A percentile compares a stretch with the other conserved stretches of the same genome.
Conservation (phyloP, 2,113 vertebrate species). For the Percopsis transmontana region DNA sequence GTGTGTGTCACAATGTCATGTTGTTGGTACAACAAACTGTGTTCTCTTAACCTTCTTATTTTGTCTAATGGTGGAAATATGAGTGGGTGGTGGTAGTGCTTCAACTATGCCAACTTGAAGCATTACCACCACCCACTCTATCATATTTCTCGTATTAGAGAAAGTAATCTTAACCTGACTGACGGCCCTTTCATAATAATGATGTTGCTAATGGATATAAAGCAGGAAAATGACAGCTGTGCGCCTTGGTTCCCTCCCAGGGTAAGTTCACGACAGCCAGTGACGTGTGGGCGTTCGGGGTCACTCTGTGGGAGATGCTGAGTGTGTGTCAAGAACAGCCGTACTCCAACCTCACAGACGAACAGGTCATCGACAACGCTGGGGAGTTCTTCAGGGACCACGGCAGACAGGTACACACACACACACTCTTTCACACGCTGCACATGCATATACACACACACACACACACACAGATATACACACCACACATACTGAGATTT, state of each 20-base stretch:
- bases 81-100: too few species aligned
- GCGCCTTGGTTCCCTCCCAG: slow-evolving; percentile 59
- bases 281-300: slow-evolving; percentile 93
- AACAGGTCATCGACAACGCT: slow-evolving; percentile 92
- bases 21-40: not conserved
- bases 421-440: not conserved
- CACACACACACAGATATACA: not conserved
- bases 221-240: not conserved
- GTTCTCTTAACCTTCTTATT: too few species aligned
- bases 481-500: not conserved
- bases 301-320: slow-evolving; percentile 94
- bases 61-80: too few species aligned
- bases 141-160: too few species aligned
- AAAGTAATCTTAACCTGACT: too few species aligned
- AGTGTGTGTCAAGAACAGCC: slow-evolving; percentile 92
- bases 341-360: slow-evolving; percentile 88
- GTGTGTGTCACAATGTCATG: not conserved
- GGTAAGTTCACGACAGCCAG: slow-evolving; percentile 93
- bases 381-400: slow-evolving; percentile 93
- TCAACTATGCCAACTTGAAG: too few species aligned
- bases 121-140: too few species aligned
- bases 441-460: not conserved
- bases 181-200: not conserved
- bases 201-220: not conserved
- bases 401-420: slow-evolving; percentile 83